Evolutionary conservation across 2,888 invertebrate species (phyloP).

Genomic region (Prosopocoilus inquinatus): DNA sequence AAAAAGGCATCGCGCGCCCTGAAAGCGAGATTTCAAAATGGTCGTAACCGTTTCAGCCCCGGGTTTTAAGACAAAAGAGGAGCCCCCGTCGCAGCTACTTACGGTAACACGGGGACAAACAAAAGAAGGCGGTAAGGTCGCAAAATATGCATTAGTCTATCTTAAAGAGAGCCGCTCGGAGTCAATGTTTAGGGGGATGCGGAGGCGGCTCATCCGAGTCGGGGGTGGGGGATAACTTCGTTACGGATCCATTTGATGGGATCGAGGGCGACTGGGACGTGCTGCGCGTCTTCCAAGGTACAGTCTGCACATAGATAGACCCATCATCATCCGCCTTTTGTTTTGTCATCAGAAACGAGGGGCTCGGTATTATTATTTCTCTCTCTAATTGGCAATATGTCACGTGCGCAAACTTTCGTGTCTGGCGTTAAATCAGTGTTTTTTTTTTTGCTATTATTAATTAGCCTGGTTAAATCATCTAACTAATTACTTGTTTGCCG

Average conservation of each 20-base stretch:
- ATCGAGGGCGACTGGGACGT: conserved; percentile 53
- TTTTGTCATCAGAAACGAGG: conserved; percentile 15
- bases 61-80: conserved; percentile 24
- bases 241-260: conserved; percentile 80
- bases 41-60: conserved; percentile 9
- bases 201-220: conserved; percentile 22
- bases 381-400: conserved; percentile 3
- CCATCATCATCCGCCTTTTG: conserved; percentile 24
- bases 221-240: conserved; percentile 60
- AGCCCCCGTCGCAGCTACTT: conserved; percentile 33
- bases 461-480: no score
- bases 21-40: background rate
- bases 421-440: no score
- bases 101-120: conserved; percentile 37
- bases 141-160: conserved; percentile 47
- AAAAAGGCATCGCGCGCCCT: no score
- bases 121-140: conserved; percentile 45
- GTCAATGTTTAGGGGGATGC: conserved; percentile 35
- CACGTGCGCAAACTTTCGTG: background rate
- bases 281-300: conserved; percentile 41
- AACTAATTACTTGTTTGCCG: no score
- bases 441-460: no score
- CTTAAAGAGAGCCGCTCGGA: conserved; percentile 44
- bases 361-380: background rate
- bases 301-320: conserved; percentile 30